Base-by-base conservation (phyloP, 2,797 vertebrate species). In the Avahi laniger region DNA sequence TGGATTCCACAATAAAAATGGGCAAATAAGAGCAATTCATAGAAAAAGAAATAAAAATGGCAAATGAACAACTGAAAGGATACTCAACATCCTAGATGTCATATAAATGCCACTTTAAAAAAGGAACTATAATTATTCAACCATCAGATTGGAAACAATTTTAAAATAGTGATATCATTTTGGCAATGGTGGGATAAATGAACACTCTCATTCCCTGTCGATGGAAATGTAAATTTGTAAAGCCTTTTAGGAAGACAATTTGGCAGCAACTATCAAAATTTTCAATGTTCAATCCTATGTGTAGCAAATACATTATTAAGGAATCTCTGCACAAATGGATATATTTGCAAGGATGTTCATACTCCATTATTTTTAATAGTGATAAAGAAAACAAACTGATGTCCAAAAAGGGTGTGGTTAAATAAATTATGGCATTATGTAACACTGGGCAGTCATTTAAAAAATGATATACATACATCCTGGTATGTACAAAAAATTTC, bases 231-330 rank as follows among this genome's bases (percentile, higher is more conserved):
- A 93, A 87, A 87, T 87, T 28, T 92, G 48, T 33, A 69, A 87
- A 87, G 48, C 22, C 33, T 85, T 92, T 83, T 87, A 91, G 33
- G 14, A 95, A 96, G n/a, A 89, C 54, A 96, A 84, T 89, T 46
- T 91, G 79, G 89, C 54, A 93, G 54, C 24, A 94, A 28, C 10
- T 93, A 80, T 52, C 35, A 93, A 87, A 84, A 87, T 76, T 50
- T 75, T 97, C 57, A 83, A 33, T 89, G 43, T 88, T 93, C 26
- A 96, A 86, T 75, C 24, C 26, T 41, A 79, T 30, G 83, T 24
- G 15, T 41, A 96, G 61, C 46, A 93, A 92, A 54, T 69, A 89
- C 35, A 93, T 35, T 91, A 67, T 83, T 94, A 93, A 69, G 43
- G 26, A 85, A 82, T 91, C 46, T 89, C 46, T 80, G 22, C 18